Base-by-base conservation (phyloP, 1,140 invertebrate genomes). In the Venustaconcha ellipsiformis region DNA sequence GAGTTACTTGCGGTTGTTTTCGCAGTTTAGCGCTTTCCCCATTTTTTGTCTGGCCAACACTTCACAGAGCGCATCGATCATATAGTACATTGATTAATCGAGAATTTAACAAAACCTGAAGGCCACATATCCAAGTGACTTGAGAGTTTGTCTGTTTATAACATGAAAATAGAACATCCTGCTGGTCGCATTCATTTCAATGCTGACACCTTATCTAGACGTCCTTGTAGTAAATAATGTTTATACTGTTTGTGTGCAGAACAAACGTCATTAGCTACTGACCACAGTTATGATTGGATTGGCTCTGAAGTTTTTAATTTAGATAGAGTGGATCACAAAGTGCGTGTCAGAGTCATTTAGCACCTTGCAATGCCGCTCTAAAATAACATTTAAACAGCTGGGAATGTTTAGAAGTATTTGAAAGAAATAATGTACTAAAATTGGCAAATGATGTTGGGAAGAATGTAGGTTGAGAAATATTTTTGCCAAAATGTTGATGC, bases 51-150 rank as follows among this genome's bases (percentile, higher is more conserved):
- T 55, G 80, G 83, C 13, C 23, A 68, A 59, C 57, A 63, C 14
- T 81, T 85, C 37, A 15, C 68, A 0, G 20, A 83, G 8, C 48
- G 71, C 14, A 82, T 79, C 1, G 82, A 85, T 70, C 78, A 84
- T 72, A 30, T 57, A 37, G 70, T 77, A 1, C 58, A 81, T 0
- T 77, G 70, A 60, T 83, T 74, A 76, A 30, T 79, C 1, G n/a
- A 66, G 14, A 56, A 37, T n/a, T 70, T 67, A 11, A 72, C 65
- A 30, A 72, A 70, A 26, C 26, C 26, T 26, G 26, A 26, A 26
- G 26, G 26, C 26, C 26, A 26, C 26, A 26, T 84, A 63, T 76
- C 26, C 26, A 26, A 2, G 26, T 26, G 26, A 2, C 26, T 26
- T 26, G 26, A 26, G 26, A 26, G 1, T 26, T 26, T 26, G 26